Conservation (phyloP, 2,797 vertebrate genomes). For the Mallotus villosus region DNA sequence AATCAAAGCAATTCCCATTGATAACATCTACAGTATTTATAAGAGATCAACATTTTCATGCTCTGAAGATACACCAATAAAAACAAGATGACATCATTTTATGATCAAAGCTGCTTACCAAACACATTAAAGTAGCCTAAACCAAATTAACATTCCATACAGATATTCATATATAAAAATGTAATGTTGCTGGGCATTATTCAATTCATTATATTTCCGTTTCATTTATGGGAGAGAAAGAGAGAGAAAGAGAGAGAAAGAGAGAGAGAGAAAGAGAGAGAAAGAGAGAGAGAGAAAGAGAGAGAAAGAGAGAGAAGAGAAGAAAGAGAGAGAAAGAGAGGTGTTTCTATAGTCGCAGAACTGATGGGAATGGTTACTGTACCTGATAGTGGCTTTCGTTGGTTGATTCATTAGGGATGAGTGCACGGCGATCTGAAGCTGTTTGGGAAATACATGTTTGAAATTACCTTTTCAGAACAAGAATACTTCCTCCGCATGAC, state of each 20-base stretch:
- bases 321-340: not conserved
- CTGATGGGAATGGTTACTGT: not conserved
- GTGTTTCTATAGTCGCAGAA: not conserved
- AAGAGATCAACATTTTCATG: no score
- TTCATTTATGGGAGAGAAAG: not conserved
- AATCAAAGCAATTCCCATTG: no score
- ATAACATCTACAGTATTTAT: no score
- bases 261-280: not conserved
- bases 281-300: not conserved
- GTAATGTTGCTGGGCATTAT: no score
- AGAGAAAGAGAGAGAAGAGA: not conserved
- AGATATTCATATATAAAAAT: no score
- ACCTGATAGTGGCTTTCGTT: not conserved
- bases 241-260: not conserved
- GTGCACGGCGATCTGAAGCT: constrained; percentile 7
- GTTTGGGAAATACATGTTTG: not conserved
- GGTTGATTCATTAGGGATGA: not conserved
- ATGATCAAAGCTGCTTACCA: no score
- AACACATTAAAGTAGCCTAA: no score
- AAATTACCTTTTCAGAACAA: no score
- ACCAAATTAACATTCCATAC: no score
- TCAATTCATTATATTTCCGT: not conserved
- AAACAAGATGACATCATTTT: no score
- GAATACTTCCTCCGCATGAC: no score
- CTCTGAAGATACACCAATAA: no score